Evolutionary conservation across 2,797 vertebrate species (phyloP).

Genomic region (Poeciliopsis gracilis): DNA sequence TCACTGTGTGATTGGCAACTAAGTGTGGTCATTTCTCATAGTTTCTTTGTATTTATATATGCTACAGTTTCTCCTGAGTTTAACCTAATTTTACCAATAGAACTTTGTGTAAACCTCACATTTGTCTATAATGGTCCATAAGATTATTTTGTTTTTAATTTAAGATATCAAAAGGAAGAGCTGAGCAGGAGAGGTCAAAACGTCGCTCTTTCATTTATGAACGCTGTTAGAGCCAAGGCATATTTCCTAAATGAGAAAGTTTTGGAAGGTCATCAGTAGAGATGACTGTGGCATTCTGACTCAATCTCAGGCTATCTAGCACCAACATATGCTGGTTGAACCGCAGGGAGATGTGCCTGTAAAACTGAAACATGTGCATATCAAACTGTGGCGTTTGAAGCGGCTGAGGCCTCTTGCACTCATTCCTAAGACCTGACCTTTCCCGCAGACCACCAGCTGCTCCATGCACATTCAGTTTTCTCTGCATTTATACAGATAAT

Average conservation of each 20-base stretch:
- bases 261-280: conserved; percentile 28
- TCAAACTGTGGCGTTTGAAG: conserved; percentile 53
- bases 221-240: conserved; percentile 35
- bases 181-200: background rate
- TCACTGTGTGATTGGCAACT: background rate
- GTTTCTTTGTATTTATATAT: background rate
- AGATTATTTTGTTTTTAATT: background rate
- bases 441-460: conserved; percentile 52
- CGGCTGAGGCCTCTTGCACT: conserved; percentile 31
- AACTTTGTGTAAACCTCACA: background rate
- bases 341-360: conserved; percentile 32
- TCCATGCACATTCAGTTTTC: conserved; percentile 5
- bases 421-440: conserved; percentile 63
- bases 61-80: background rate
- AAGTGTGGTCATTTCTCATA: background rate
- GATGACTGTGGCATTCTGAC: conserved; percentile 21
- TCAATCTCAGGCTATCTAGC: conserved; percentile 55
- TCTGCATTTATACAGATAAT: conserved; percentile 59
- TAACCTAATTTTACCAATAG: background rate
- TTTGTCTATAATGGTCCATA: background rate
- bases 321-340: conserved; percentile 44
- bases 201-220: conserved; percentile 8
- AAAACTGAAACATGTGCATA: conserved; percentile 40
- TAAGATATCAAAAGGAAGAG: background rate
- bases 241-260: conserved; percentile 37